phyloP scores from a whole-genome alignment of 2,113 vertebrate species.

The Dipodomys spectabilis region DNA sequence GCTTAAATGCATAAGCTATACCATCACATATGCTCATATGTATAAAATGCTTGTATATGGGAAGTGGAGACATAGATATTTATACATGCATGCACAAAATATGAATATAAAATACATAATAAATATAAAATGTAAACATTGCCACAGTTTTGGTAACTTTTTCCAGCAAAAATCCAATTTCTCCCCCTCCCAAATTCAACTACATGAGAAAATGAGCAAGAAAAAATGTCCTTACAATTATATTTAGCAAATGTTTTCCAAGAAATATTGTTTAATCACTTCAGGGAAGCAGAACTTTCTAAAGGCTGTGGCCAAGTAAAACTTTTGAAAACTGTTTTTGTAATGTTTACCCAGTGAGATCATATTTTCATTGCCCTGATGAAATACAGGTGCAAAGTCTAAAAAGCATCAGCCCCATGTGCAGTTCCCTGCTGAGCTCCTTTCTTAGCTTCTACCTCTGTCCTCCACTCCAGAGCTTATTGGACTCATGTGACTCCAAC shows the following conservation, averaged over 20 bases:
- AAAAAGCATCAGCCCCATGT: slow-evolving; percentile 75
- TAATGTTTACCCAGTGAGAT: slow-evolving; percentile 88
- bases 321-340: slow-evolving; percentile 86
- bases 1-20: slow-evolving; percentile 14
- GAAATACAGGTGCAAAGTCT: slow-evolving; percentile 87
- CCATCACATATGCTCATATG: background rate
- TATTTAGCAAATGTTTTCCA: slow-evolving; percentile 78
- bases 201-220: slow-evolving; percentile 69
- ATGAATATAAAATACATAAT: slow-evolving; percentile 49
- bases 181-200: slow-evolving; percentile 20
- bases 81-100: slow-evolving; percentile 21
- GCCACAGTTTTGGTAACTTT: slow-evolving; percentile 25
- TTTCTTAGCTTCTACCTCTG: slow-evolving; percentile 66
- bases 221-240: slow-evolving; percentile 72
- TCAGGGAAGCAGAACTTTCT: slow-evolving; percentile 79
- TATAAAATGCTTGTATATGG: slow-evolving; percentile 15
- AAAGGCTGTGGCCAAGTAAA: slow-evolving; percentile 84
- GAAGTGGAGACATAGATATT: slow-evolving; percentile 58
- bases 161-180: background rate
- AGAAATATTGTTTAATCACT: slow-evolving; percentile 84
- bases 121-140: slow-evolving; percentile 46
- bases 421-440: slow-evolving; percentile 75
- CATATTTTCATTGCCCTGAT: slow-evolving; percentile 85
- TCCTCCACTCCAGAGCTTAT: background rate
- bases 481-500: slow-evolving; percentile 8